Percentiles rank a stretch among this genome's conserved stretches.
Conservation (phyloP, 2,888 invertebrate species). For the Harmothoe impar region DNA sequence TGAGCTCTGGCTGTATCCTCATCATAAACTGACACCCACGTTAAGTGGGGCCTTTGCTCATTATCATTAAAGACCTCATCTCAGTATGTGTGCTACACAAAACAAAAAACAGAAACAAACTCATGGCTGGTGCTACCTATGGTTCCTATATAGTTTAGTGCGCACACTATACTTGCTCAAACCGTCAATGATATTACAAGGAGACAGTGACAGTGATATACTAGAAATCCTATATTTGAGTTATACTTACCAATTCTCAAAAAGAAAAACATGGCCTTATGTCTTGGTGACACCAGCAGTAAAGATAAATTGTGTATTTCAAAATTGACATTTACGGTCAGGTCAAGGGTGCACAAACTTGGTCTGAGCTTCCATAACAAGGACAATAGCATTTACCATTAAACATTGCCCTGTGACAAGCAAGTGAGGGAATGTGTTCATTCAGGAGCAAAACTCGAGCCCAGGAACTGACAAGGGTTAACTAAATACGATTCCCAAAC, state of each 20-base stretch:
- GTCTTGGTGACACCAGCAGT: too few species aligned
- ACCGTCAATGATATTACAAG: background rate
- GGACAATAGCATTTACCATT: too few species aligned
- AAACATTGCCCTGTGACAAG: too few species aligned
- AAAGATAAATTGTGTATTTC: too few species aligned
- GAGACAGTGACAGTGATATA: slow-evolving; percentile 4
- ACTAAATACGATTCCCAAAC: too few species aligned
- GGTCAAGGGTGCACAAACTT: too few species aligned
- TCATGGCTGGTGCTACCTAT: slow-evolving; percentile 6
- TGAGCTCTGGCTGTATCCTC: background rate
- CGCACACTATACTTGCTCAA: slow-evolving; percentile 19
- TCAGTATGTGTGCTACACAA: background rate
- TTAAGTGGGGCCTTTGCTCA: background rate
- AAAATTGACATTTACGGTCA: too few species aligned
- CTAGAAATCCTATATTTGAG: background rate
- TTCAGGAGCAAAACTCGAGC: too few species aligned
- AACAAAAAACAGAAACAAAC: background rate
- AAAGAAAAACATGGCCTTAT: too few species aligned
- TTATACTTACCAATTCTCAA: background rate
- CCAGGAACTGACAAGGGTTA: too few species aligned
- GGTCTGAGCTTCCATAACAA: too few species aligned
- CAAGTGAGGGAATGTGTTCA: too few species aligned
- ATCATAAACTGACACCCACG: background rate
- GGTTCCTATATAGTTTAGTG: slow-evolving; percentile 11
- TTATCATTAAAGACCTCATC: background rate